Percentiles rank a stretch among this genome's conserved stretches.
These are phyloP conservation scores for Drosophila atripex DNA, from an alignment of 2,888 invertebrate species.

Conservation along the genomic window DNA sequence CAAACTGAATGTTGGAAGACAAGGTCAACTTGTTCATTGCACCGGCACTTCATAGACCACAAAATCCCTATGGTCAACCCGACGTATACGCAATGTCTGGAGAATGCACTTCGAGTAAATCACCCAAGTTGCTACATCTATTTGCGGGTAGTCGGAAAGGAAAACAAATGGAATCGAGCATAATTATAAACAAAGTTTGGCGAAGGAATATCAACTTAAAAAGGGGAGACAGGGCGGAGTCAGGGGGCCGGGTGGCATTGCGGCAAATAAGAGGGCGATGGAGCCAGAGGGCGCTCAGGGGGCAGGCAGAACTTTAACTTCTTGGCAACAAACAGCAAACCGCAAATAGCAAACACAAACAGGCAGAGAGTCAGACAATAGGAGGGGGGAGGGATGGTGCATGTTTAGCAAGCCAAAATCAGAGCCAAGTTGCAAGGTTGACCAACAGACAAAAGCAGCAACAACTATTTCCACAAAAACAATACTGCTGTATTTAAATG, in stretches of 20 bases:
- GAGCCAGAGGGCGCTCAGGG: neutral
- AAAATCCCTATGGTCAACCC: conserved; percentile 7
- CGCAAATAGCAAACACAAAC: conserved; percentile 51
- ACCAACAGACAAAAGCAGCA: conserved; percentile 49
- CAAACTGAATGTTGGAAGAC: conserved; percentile 36
- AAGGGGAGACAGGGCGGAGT: conserved; percentile 24
- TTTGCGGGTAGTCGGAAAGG: conserved; percentile 13
- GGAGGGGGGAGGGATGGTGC: conserved; percentile 7
- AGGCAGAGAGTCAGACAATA: conserved; percentile 11
- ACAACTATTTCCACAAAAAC: conserved; percentile 27
- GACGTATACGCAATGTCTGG: conserved; percentile 50
- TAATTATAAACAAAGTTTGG: conserved; percentile 62
- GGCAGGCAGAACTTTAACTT: conserved; percentile 40
- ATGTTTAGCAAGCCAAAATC: conserved; percentile 52
- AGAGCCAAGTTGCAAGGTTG: conserved; percentile 70
- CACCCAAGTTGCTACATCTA: conserved; percentile 36
- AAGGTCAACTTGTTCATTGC: conserved; percentile 52
- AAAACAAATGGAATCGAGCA: conserved; percentile 44
- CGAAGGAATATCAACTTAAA: conserved; percentile 44
- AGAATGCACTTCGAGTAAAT: conserved; percentile 23
- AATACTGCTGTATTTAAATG: conserved; percentile 68
- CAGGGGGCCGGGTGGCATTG: conserved; percentile 42
- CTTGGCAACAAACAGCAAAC: conserved; percentile 63
- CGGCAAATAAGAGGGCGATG: conserved; percentile 46
- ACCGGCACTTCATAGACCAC: conserved; percentile 13